These are phyloP conservation scores for Euglossa dilemma DNA, from an alignment of 1,140 invertebrate genomes.

Conservation along the genomic window DNA sequence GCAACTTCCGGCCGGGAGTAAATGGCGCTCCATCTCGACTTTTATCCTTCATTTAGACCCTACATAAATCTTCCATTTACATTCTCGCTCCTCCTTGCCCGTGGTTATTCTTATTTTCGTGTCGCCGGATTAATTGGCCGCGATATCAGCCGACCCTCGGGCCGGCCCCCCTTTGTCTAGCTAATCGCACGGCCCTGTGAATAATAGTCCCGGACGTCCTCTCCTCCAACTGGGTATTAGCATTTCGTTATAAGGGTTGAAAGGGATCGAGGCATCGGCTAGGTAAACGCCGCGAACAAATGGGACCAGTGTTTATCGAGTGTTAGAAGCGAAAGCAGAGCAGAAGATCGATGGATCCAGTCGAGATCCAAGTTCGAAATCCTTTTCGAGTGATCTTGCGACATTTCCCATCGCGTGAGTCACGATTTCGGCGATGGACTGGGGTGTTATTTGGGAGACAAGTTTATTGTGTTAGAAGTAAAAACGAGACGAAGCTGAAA, in stretches of 20 bases:
- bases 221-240: background rate
- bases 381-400: background rate
- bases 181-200: background rate
- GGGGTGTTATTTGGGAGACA: no score
- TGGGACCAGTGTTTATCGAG: background rate
- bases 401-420: background rate
- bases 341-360: background rate
- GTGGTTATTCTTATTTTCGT: conserved; percentile 22
- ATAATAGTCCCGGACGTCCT: background rate
- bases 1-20: conserved; percentile 49
- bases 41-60: conserved; percentile 55
- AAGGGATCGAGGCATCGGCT: conserved; percentile 1
- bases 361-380: background rate
- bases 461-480: no score
- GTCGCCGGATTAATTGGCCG: conserved; percentile 48
- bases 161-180: background rate
- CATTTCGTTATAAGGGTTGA: background rate
- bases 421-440: no score
- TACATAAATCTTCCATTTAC: conserved; percentile 64
- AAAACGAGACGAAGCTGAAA: no score
- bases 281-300: background rate
- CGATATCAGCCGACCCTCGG: conserved; percentile 34
- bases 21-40: conserved; percentile 49
- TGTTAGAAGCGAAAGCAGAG: background rate
- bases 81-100: conserved; percentile 29